Base-by-base conservation (phyloP, 92 coral and sea anemone genomes). In the Desmophyllum pertusum region DNA sequence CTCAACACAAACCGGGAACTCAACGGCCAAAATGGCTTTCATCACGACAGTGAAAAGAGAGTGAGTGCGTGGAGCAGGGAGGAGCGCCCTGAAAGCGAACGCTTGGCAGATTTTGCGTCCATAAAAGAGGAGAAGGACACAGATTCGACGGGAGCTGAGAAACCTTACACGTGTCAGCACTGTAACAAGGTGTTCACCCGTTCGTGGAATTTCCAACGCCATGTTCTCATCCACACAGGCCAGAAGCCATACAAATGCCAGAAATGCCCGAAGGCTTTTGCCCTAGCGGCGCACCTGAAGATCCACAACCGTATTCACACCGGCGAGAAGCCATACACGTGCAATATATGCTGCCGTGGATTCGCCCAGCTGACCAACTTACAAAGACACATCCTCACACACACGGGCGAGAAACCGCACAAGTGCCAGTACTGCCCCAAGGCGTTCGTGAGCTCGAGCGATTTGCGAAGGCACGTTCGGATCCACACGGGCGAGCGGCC, bases 381-480 rank as follows among this genome's bases (percentile, higher is more conserved):
- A 27, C 99, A 96, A 70, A 75, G 99, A 72, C 99, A 96, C 73
- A 96, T 96, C 70, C 84, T 96, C 52, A 96, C 99, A 29, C 99
- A 96, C 85, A 96, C 99, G 2, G 99, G 99, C 15, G 98, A 96
- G 64, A 96, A 96, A 45, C 99, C 99, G 0, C 99, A 96, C 86
- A 96, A 96, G 80, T 96, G 99, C 72, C 89, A 96, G 27, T 96
- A 96, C 86, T 96, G 99, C 74, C 99, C 99, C 46, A 96, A 96
- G 78, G 99, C 99, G 5, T 96, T 96, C 85, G 99, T 96, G 35
- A 96, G 99, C 85, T 96, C 99, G 41, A 96, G 99, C 86, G 99
- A 96, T 78, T 85, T 96, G 39, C 87, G 99, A 75, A 91, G 99
- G 35, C 99, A 96, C 85, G 98, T 96, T 18, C 90, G 99, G 2